Percentiles rank a stretch among this genome's conserved stretches.
Evolutionary conservation across 2,797 vertebrate genomes (phyloP).

Genomic region (Enteromius afrohamiltoni): DNA sequence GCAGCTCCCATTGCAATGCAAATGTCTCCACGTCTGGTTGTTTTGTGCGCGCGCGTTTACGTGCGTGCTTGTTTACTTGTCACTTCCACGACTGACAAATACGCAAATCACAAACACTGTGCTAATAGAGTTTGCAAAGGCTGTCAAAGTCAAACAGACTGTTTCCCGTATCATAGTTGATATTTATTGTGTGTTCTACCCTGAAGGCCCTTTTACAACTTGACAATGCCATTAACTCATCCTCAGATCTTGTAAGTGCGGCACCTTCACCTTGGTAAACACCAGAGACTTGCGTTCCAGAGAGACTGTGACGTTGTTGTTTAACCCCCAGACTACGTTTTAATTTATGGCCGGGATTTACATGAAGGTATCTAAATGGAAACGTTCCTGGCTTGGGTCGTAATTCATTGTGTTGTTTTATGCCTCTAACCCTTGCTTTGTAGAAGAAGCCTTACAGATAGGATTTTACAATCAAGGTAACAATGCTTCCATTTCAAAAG

Average conservation of each 20-base stretch:
- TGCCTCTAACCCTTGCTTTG: constrained; percentile 29
- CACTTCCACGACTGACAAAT: constrained; percentile 59
- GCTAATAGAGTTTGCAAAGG: constrained; percentile 56
- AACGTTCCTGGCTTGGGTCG: constrained; percentile 38
- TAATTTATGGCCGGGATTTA: constrained; percentile 36
- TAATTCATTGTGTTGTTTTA: constrained; percentile 44
- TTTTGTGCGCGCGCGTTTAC: constrained; percentile 49
- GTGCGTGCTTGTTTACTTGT: constrained; percentile 51
- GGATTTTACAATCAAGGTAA: constrained; percentile 54
- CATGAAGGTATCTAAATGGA: constrained; percentile 36
- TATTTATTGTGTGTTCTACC: constrained; percentile 57
- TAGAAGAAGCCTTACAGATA: constrained; percentile 31
- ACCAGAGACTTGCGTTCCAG: constrained; percentile 25
- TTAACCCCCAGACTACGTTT: constrained; percentile 20
- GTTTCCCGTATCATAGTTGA: constrained; percentile 47
- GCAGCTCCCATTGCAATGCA: constrained; percentile 61
- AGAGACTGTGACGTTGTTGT: constrained; percentile 32
- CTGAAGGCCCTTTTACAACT: constrained; percentile 47
- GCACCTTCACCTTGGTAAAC: constrained; percentile 47
- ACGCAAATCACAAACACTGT: constrained; percentile 52
- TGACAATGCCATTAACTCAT: constrained; percentile 60
- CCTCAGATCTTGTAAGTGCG: constrained; percentile 41
- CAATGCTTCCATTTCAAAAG: constrained; percentile 60
- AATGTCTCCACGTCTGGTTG: constrained; percentile 54
- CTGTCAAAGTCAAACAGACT: constrained; percentile 50